Conservation (phyloP, 2,113 vertebrate genomes). For the Lepisosteus osseus region DNA sequence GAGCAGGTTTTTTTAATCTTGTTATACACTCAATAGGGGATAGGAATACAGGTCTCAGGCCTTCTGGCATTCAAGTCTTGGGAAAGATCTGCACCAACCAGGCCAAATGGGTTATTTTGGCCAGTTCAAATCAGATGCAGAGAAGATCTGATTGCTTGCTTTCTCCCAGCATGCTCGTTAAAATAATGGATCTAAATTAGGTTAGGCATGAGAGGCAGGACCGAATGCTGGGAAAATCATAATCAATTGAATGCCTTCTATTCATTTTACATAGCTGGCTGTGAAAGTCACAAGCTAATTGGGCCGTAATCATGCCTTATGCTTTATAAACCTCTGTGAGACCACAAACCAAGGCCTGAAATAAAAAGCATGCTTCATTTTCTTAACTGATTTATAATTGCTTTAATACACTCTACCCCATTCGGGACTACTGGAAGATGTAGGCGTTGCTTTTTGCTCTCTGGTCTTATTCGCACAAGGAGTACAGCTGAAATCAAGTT, state of each 20-base stretch:
- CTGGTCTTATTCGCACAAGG: too few relatives aligned
- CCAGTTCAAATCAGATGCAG: not conserved
- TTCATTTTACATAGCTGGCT: constrained; percentile 21
- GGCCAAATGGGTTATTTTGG: not conserved
- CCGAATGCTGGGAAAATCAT: constrained; percentile 11
- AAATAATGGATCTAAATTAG: constrained; percentile 20
- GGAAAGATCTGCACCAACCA: too few relatives aligned
- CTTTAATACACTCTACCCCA: not conserved
- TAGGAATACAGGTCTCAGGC: too few relatives aligned
- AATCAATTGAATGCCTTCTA: constrained; percentile 22
- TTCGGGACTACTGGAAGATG: not conserved
- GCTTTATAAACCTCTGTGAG: constrained; percentile 10
- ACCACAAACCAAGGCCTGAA: constrained; percentile 1
- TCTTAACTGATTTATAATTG: not conserved
- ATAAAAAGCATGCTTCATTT: not conserved
- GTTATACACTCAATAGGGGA: too few relatives aligned
- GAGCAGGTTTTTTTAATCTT: too few relatives aligned
- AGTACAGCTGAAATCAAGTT: too few relatives aligned
- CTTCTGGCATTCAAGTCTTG: too few relatives aligned
- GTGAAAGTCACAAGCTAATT: constrained; percentile 21
- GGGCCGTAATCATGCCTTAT: constrained; percentile 7
- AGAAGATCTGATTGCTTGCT: not conserved
- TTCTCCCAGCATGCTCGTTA: constrained; percentile 2
- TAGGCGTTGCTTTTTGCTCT: too few relatives aligned
- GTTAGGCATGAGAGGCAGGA: constrained; percentile 5